phyloP scores from a whole-genome alignment of 2,113 vertebrate genomes.

The Apeltes quadracus region DNA sequence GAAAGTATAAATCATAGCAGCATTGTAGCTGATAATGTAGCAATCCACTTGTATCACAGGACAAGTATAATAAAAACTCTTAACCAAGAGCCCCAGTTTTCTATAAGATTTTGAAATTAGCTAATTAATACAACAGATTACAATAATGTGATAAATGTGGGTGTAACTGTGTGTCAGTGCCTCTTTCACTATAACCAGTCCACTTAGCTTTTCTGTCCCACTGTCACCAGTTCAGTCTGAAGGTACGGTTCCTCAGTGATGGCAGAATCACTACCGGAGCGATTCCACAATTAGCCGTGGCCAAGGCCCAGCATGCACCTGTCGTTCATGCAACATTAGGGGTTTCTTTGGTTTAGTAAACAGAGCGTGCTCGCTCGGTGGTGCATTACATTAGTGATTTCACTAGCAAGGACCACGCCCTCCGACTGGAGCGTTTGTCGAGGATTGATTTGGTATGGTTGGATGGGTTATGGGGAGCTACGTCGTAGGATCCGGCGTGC shows the following conservation, averaged over 20 bases:
- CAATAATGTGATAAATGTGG: no score
- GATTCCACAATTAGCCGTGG: neutral
- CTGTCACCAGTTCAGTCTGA: no score
- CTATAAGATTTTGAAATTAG: neutral
- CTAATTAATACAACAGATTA: neutral
- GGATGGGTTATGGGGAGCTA: no score
- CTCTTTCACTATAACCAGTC: no score
- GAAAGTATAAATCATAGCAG: no score
- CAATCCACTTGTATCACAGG: neutral
- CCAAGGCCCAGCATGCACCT: neutral
- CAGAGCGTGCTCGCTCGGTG: neutral
- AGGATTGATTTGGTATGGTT: no score
- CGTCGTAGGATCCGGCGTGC: no score
- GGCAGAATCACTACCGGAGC: neutral
- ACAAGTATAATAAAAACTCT: neutral
- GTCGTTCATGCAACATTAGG: neutral
- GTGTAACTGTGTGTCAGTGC: neutral
- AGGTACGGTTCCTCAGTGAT: neutral
- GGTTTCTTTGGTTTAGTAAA: neutral
- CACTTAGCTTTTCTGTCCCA: neutral
- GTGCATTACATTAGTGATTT: neutral
- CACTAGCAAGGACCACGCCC: no score
- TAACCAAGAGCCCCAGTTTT: no score
- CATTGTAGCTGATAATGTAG: neutral
- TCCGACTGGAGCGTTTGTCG: no score